phyloP scores from a whole-genome alignment of 1,140 invertebrate species.

The Carcinoscorpius rotundicauda region DNA sequence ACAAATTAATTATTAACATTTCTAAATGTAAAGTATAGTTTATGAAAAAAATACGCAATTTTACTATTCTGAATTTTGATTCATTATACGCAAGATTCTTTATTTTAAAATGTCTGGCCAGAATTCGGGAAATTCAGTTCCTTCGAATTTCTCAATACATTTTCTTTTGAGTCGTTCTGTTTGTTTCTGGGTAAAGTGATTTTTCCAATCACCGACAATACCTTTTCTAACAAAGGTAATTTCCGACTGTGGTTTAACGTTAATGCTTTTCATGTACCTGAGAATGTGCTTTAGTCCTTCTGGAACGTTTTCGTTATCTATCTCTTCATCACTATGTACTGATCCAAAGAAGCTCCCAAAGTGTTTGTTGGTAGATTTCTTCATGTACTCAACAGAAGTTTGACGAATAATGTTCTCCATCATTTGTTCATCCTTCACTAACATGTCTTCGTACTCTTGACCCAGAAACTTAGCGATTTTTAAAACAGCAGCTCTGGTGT shows the following conservation, averaged over 20 bases:
- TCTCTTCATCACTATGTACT: neutral
- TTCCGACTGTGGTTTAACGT: neutral
- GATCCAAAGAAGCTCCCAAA: neutral
- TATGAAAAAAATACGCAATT: too few relatives aligned
- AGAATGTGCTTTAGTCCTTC: neutral
- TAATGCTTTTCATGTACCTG: neutral
- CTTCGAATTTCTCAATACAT: too few relatives aligned
- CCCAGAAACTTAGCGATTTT: slow-evolving; percentile 18
- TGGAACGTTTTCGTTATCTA: neutral
- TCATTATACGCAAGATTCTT: too few relatives aligned
- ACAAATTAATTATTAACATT: too few relatives aligned
- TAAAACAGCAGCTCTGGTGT: slow-evolving; percentile 9
- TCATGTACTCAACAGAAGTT: slow-evolving; percentile 12
- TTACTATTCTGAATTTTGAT: too few relatives aligned
- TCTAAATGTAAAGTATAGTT: too few relatives aligned
- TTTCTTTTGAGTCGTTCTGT: too few relatives aligned
- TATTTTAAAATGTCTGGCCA: too few relatives aligned
- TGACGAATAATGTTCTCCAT: slow-evolving; percentile 9
- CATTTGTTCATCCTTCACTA: slow-evolving; percentile 8
- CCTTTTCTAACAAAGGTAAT: neutral
- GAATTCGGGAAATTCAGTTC: too few relatives aligned
- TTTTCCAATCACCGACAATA: neutral
- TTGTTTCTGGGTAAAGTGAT: too few relatives aligned
- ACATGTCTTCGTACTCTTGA: slow-evolving; percentile 4
- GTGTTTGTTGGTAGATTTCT: slow-evolving; percentile 7